phyloP scores from a whole-genome alignment of 1,140 invertebrate species.

The Archegozetes longisetosus region DNA sequence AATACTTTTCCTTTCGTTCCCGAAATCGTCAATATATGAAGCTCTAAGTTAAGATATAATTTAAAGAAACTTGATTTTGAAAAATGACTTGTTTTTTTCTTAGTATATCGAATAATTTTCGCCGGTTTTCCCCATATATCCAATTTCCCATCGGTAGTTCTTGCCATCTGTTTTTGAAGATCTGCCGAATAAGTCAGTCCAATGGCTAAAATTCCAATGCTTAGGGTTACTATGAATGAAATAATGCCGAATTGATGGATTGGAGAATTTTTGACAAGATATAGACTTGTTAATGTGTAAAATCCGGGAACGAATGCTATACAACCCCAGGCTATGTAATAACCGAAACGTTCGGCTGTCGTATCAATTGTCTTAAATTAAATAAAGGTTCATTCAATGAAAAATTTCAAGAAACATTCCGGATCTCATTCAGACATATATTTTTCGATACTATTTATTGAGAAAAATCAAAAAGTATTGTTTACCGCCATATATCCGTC shows the following conservation, averaged over 20 bases:
- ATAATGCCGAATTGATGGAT: background rate
- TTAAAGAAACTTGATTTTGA: background rate
- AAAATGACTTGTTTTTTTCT: background rate
- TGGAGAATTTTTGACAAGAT: slow-evolving; percentile 33
- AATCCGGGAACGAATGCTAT: slow-evolving; percentile 38
- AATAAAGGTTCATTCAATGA: no score
- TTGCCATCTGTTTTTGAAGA: slow-evolving; percentile 28
- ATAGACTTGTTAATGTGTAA: slow-evolving; percentile 37
- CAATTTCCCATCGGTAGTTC: slow-evolving; percentile 27
- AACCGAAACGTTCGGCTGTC: slow-evolving; percentile 25
- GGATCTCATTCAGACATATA: no score
- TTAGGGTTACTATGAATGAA: background rate
- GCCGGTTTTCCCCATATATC: slow-evolving; percentile 30
- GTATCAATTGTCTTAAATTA: slow-evolving; percentile 11
- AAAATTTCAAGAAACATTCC: no score
- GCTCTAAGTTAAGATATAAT: background rate
- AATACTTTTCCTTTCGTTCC: slow-evolving; percentile 26
- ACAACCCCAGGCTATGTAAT: slow-evolving; percentile 44
- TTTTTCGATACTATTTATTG: no score
- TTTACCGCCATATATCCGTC: slow-evolving; percentile 37
- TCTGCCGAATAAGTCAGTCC: slow-evolving; percentile 36
- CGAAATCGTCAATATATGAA: slow-evolving; percentile 22
- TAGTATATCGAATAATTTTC: slow-evolving; percentile 24
- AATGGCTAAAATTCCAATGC: slow-evolving; percentile 22
- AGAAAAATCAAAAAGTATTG: background rate